Conservation (phyloP, 2,113 vertebrate species). For the Dascyllus trimaculatus region DNA sequence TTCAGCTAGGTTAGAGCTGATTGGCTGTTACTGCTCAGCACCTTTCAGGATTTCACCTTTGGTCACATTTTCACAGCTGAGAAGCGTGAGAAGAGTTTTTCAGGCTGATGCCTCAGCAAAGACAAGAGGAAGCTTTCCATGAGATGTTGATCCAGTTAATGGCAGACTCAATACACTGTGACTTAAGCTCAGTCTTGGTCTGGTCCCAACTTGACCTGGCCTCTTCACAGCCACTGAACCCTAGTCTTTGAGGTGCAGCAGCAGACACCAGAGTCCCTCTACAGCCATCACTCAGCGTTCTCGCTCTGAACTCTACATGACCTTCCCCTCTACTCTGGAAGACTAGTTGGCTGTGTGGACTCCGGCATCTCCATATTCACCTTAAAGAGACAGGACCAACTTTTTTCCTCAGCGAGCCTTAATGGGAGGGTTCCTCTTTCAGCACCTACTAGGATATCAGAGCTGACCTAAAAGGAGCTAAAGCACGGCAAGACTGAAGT, state of each 20-base stretch:
- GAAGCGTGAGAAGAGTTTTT: neutral
- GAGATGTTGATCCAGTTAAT: slow-evolving; percentile 35
- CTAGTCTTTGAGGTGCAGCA: slow-evolving; percentile 85
- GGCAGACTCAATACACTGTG: slow-evolving; percentile 14
- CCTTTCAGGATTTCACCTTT: neutral
- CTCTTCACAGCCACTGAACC: slow-evolving; percentile 62
- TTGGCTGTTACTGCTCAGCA: neutral
- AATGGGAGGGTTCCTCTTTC: slow-evolving; percentile 21
- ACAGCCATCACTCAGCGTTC: slow-evolving; percentile 88
- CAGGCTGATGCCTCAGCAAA: slow-evolving; percentile 23
- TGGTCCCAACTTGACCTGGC: slow-evolving; percentile 70
- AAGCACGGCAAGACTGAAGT: slow-evolving; percentile 17
- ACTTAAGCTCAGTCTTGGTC: slow-evolving; percentile 18
- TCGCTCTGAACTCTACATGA: slow-evolving; percentile 91
- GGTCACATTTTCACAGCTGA: slow-evolving; percentile 3
- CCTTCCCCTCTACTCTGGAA: slow-evolving; percentile 87
- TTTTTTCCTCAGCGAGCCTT: slow-evolving; percentile 27
- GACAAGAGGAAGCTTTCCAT: slow-evolving; percentile 2
- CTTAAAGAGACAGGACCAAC: slow-evolving; percentile 76
- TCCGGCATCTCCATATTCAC: slow-evolving; percentile 79
- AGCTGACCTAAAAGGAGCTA: slow-evolving; percentile 30
- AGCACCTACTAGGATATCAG: slow-evolving; percentile 20
- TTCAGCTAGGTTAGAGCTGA: too few species aligned
- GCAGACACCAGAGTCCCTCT: slow-evolving; percentile 83
- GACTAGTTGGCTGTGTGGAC: slow-evolving; percentile 75